Base-by-base conservation (phyloP, 2,797 vertebrate species). In the Antennarius maculatus region DNA sequence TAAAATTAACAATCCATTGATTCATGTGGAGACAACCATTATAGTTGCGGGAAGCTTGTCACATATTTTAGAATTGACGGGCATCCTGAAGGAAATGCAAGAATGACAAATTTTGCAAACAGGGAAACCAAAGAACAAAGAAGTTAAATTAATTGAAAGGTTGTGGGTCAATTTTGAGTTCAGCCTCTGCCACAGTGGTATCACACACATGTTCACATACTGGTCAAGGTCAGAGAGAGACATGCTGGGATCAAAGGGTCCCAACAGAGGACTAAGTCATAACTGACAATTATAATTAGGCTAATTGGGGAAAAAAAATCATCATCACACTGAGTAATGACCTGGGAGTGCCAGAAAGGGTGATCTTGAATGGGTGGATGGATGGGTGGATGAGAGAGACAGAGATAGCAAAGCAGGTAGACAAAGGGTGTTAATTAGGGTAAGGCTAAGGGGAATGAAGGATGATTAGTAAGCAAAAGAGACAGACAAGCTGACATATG, bases 301-400 rank as follows among this genome's bases (percentile, higher is more conserved):
- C 84, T 92, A 92, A 92, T 91, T 92, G 91, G 84, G 81, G 83
- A 48, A 89, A 92, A 89, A 89, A 87, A 88, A 88, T 72, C 82
- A 80, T 89, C 87, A 89, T 88, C 82, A 73, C 85, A 79, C 75
- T 76, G 87, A 83, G 81, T 91, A 91, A 92, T 91, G 89, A 90
- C 89, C 89, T 87, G 87, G 85, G 85, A 84, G 75, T 83, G 75
- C 72, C 76, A 80, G 82, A 77, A 6, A 77, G 72, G 78, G 69
- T 86, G 79, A 89, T 34, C 31, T 6, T 76, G 77, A 81, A 89
- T 87, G 63, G 23, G 2, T 23, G 23, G 23, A 23, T 23, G 23
- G 77, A 81, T 71, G 29, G 61, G 64, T 71, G 61, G 65, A 23
- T 23, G 51, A 56, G 28, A 51, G 27, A 45, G 43, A 68, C 64